Evolutionary conservation across 64 coral and sea anemone genomes (phyloP).

Genomic region (Stichodactyla helianthus): DNA sequence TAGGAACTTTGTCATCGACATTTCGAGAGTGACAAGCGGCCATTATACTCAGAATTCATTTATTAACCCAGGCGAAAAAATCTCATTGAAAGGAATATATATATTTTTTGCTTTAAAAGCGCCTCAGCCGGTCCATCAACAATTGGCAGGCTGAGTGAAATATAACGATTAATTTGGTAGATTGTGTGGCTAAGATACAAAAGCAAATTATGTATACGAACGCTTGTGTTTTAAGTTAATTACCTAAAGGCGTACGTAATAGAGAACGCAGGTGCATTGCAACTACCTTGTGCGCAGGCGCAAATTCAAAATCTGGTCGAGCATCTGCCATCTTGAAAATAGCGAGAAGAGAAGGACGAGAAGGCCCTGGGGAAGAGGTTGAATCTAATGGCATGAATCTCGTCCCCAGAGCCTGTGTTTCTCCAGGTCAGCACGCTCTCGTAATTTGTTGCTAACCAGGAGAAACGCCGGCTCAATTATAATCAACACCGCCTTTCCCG

Average conservation of each 20-base stretch:
- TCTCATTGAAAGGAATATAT: not conserved
- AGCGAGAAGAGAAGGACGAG: no score
- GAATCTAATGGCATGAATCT: no score
- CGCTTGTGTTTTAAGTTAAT: not conserved
- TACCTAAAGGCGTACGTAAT: not conserved
- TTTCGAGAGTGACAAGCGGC: slow-evolving; percentile 1
- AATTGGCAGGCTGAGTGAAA: not conserved
- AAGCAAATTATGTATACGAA: not conserved
- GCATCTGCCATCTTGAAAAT: no score
- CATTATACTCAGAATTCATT: not conserved
- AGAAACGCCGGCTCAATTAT: no score
- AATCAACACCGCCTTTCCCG: no score
- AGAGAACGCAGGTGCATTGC: not conserved
- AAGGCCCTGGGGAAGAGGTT: no score
- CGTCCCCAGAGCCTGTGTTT: no score
- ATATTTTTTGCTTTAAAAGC: not conserved
- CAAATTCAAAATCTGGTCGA: not conserved
- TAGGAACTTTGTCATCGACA: not conserved
- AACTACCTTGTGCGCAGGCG: not conserved
- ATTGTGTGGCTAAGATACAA: not conserved
- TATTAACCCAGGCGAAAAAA: not conserved
- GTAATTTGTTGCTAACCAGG: no score
- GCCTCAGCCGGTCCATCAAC: not conserved
- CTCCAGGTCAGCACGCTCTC: no score
- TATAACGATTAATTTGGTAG: not conserved